Percentiles rank a stretch among this genome's conserved stretches.
Evolutionary conservation across 2,113 vertebrate species (phyloP).

Genomic region (Phylloscopus trochiloides): DNA sequence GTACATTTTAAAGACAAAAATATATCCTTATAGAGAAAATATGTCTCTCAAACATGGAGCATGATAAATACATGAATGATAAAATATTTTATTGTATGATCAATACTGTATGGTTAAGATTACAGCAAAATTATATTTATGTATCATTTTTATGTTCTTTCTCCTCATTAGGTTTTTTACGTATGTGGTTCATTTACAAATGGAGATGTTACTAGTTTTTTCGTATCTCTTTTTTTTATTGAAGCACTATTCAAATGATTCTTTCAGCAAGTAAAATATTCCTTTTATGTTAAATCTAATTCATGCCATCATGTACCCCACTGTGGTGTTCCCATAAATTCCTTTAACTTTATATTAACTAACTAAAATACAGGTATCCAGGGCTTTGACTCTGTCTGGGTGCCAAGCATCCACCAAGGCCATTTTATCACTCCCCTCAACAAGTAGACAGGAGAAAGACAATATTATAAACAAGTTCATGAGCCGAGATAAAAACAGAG

Average conservation of each 20-base stretch:
- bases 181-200: fast-evolving
- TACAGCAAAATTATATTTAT: background rate
- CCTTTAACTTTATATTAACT: background rate
- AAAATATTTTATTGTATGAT: background rate
- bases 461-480: background rate
- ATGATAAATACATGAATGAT: background rate
- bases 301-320: background rate
- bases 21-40: background rate
- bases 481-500: background rate
- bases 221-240: background rate
- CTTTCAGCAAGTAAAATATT: background rate
- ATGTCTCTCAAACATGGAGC: fast-evolving
- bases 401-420: background rate
- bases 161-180: fast-evolving
- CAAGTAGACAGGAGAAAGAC: background rate
- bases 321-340: background rate
- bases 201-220: background rate
- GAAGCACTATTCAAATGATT: background rate
- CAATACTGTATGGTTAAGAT: background rate
- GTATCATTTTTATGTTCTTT: background rate
- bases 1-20: background rate
- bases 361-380: background rate
- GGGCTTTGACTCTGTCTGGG: background rate
- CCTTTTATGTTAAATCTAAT: background rate
- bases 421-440: background rate